Percentiles rank a stretch among this genome's conserved stretches.
These are phyloP conservation scores for Gymnoscopelus microlampas DNA, from an alignment of 2,797 vertebrate species.

Conservation along the genomic window DNA sequence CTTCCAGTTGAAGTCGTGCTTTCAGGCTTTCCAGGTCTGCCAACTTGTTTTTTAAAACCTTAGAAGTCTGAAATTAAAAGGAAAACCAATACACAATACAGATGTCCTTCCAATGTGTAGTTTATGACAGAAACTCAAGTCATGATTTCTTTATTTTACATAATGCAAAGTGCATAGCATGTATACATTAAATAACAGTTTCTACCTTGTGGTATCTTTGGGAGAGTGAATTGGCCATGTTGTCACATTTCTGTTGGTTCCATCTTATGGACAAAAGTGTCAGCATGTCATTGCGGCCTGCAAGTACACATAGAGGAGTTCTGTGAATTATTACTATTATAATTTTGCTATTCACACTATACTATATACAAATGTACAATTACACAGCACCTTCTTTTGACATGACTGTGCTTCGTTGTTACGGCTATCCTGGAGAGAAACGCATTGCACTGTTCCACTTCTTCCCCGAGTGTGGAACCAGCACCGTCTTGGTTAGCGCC, in stretches of 20 bases:
- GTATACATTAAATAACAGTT: neutral
- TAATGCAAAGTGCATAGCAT: neutral
- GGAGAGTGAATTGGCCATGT: neutral
- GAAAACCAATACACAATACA: neutral
- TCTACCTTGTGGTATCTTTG: neutral
- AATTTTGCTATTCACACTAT: too few relatives aligned
- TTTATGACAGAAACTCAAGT: neutral
- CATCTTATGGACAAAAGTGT: neutral
- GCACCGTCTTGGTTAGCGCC: slow-evolving; percentile 10
- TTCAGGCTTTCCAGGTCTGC: slow-evolving; percentile 1
- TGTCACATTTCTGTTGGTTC: neutral
- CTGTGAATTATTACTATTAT: too few relatives aligned
- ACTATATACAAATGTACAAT: too few relatives aligned
- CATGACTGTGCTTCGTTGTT: slow-evolving; percentile 29
- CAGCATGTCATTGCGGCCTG: neutral
- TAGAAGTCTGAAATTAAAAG: slow-evolving; percentile 3
- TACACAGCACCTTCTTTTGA: slow-evolving; percentile 28
- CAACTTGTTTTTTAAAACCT: slow-evolving; percentile 1
- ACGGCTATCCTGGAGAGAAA: slow-evolving; percentile 37
- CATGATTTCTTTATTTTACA: neutral
- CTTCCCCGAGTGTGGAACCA: neutral
- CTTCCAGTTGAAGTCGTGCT: neutral
- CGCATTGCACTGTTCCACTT: slow-evolving; percentile 35
- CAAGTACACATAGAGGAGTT: neutral
- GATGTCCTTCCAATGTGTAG: neutral